These are phyloP conservation scores for Arenaria interpres DNA, from an alignment of 2,113 vertebrate species.

Conservation along the genomic window DNA sequence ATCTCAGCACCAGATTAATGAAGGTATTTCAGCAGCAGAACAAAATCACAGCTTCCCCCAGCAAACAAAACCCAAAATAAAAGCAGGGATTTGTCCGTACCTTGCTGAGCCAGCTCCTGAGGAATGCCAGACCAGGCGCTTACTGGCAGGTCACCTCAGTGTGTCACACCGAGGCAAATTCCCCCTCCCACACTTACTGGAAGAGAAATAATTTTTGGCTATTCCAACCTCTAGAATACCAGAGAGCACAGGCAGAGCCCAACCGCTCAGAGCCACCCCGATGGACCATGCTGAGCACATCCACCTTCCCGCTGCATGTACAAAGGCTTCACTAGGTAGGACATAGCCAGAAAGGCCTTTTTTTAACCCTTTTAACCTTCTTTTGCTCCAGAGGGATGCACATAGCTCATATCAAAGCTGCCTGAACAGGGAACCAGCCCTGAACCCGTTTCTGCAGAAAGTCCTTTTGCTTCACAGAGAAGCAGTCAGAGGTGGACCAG, in stretches of 20 bases:
- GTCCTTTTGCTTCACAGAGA: neutral
- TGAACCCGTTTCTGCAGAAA: neutral
- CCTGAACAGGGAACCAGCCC: neutral
- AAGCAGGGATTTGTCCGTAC: neutral
- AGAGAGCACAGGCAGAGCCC: neutral
- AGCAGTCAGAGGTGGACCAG: too few relatives aligned
- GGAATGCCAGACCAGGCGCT: neutral
- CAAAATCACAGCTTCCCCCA: neutral
- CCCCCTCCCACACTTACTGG: neutral
- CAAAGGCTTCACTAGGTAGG: neutral
- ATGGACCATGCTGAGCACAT: neutral
- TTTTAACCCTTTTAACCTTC: neutral
- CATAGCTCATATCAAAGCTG: neutral
- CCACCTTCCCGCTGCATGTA: neutral
- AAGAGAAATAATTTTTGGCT: neutral
- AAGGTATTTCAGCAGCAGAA: neutral
- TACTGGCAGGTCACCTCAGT: neutral
- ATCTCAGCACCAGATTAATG: neutral
- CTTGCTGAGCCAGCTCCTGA: neutral
- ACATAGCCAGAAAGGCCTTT: fast-evolving
- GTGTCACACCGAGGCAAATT: neutral
- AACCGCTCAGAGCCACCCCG: neutral
- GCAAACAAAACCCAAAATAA: neutral
- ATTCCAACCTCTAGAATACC: neutral
- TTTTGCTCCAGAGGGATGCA: neutral